Evolutionary conservation across 2,888 invertebrate species (phyloP).

Genomic region (Sminthurides aquaticus): DNA sequence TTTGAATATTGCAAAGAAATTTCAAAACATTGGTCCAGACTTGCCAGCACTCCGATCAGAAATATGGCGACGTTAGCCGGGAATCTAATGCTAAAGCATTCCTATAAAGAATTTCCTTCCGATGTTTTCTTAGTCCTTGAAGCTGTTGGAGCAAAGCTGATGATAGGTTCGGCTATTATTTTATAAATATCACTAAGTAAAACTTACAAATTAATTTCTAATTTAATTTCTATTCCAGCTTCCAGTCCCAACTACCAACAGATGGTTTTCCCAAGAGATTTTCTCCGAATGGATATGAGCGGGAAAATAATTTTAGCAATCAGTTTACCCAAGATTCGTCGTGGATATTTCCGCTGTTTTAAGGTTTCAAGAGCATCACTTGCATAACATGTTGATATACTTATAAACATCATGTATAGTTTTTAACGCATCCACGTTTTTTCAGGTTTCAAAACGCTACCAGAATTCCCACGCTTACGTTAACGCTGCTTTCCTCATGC

Average conservation of each 20-base stretch:
- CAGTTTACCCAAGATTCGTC: constrained; percentile 53
- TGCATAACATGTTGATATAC: background rate
- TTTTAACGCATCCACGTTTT: no score
- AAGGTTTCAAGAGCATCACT: constrained; percentile 51
- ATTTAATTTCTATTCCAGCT: no score
- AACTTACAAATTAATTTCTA: background rate
- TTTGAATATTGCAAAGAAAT: constrained; percentile 57
- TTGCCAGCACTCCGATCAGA: constrained; percentile 64
- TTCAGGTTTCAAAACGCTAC: constrained; percentile 65
- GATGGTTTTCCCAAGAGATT: constrained; percentile 49
- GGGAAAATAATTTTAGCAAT: constrained; percentile 55
- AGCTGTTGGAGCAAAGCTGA: constrained; percentile 44
- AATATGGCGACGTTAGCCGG: constrained; percentile 65
- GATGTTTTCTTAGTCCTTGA: constrained; percentile 60
- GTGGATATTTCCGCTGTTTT: constrained; percentile 57
- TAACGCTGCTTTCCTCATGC: constrained; percentile 64
- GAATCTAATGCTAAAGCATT: constrained; percentile 62
- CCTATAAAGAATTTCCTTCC: constrained; percentile 61
- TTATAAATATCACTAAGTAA: no score
- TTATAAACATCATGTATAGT: background rate
- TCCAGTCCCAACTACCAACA: constrained; percentile 17
- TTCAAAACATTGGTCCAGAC: constrained; percentile 58
- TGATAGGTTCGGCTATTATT: constrained; percentile 43
- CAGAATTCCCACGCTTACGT: constrained; percentile 72
- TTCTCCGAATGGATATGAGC: constrained; percentile 57